These are phyloP conservation scores for Napeogenes inachia DNA, from an alignment of 2,888 invertebrate species.

Conservation along the genomic window DNA sequence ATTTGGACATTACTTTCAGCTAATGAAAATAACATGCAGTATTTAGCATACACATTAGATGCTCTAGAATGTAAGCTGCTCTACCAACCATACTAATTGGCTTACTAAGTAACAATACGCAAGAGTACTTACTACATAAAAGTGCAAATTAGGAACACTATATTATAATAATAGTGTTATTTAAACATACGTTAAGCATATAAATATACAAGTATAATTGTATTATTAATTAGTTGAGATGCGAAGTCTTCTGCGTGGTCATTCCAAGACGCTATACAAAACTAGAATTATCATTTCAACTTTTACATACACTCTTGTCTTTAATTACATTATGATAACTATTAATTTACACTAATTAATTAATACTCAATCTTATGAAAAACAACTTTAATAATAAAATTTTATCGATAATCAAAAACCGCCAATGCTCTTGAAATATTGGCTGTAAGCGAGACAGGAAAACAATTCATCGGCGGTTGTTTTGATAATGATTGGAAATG, in stretches of 20 bases:
- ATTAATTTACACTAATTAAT: too few species aligned
- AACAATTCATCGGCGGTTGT: conserved; percentile 7
- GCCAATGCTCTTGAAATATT: background rate
- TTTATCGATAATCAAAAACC: background rate
- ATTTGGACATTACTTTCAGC: conserved; percentile 14
- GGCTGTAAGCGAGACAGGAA: conserved; percentile 2
- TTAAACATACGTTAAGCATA: background rate
- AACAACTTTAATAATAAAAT: background rate
- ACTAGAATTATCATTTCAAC: too few species aligned
- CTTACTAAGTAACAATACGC: conserved; percentile 15
- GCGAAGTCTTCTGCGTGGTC: too few species aligned
- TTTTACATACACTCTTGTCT: too few species aligned
- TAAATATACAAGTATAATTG: too few species aligned
- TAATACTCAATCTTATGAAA: background rate
- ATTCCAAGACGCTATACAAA: too few species aligned
- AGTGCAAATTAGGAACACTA: background rate
- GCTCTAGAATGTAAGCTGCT: conserved; percentile 18
- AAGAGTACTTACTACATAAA: background rate
- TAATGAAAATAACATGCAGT: conserved; percentile 14
- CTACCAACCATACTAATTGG: conserved; percentile 22
- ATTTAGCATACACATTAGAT: conserved; percentile 18
- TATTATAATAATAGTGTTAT: background rate
- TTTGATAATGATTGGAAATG: conserved; percentile 21
- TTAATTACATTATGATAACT: too few species aligned
- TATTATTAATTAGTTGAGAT: too few species aligned